These are phyloP conservation scores for Acrocephalus scirpaceus DNA, from an alignment of 2,797 vertebrate species.

Conservation along the genomic window DNA sequence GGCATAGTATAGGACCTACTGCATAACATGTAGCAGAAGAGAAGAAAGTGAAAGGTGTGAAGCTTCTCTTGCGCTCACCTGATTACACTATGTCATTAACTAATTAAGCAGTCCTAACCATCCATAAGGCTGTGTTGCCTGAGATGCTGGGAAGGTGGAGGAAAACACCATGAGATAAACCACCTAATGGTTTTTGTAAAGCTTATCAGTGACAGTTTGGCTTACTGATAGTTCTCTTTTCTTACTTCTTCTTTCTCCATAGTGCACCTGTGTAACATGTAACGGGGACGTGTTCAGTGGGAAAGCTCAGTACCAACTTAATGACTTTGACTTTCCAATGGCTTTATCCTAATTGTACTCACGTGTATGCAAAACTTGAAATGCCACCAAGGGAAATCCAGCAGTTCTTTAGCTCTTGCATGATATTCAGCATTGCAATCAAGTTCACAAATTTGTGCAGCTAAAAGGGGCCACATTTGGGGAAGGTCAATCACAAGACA, in stretches of 20 bases:
- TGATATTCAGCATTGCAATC: not conserved
- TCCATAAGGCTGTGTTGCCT: not conserved
- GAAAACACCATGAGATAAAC: not conserved
- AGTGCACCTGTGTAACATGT: accelerated
- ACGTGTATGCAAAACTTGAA: not conserved
- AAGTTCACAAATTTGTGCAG: not conserved
- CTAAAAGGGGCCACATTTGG: not conserved
- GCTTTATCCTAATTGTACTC: not conserved
- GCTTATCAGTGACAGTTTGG: not conserved
- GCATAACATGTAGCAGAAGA: not conserved
- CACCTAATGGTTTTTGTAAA: not conserved
- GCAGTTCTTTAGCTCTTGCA: not conserved
- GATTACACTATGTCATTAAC: not conserved
- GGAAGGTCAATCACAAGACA: not conserved
- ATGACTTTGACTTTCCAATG: not conserved
- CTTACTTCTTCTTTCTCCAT: not conserved
- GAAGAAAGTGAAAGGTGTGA: accelerated
- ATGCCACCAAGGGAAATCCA: not conserved
- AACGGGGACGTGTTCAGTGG: not conserved
- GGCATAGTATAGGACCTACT: not conserved
- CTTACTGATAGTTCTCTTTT: not conserved
- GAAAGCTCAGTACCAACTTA: not conserved
- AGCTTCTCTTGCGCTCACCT: not conserved
- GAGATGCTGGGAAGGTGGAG: not conserved
- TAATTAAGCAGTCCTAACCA: not conserved